Evolutionary conservation across 64 coral and sea anemone species (phyloP).

Genomic region (Stichodactyla helianthus): DNA sequence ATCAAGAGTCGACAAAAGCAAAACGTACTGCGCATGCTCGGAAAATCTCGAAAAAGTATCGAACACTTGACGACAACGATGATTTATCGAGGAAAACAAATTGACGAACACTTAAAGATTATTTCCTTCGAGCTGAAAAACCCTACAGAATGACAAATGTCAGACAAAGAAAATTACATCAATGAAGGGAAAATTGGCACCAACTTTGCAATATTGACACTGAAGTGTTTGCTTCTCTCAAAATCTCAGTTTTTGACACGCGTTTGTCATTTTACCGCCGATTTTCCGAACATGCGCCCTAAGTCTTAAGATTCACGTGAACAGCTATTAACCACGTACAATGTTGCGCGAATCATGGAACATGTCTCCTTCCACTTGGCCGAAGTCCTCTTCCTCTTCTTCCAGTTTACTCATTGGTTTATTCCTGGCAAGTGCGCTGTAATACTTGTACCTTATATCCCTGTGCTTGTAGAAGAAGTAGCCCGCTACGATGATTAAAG

Average conservation of each 20-base stretch:
- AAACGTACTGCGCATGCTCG: background rate
- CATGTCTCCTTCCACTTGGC: constrained; percentile 15
- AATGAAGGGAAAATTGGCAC: too few relatives aligned
- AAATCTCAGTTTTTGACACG: too few relatives aligned
- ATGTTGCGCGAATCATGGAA: constrained; percentile 16
- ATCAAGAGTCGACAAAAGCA: background rate
- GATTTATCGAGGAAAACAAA: background rate
- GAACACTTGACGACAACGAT: background rate
- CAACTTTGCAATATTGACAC: too few relatives aligned
- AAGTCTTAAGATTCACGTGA: background rate
- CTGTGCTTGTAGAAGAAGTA: constrained; percentile 85
- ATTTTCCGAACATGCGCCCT: background rate
- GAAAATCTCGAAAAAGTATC: background rate
- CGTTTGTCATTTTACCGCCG: background rate
- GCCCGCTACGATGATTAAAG: constrained; percentile 39
- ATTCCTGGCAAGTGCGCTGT: constrained; percentile 46
- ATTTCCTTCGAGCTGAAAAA: too few relatives aligned
- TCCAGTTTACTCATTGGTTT: constrained; percentile 82
- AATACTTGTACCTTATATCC: constrained; percentile 56
- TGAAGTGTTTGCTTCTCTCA: too few relatives aligned
- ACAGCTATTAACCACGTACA: background rate
- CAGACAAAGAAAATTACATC: too few relatives aligned
- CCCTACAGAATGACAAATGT: too few relatives aligned
- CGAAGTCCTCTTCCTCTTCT: constrained; percentile 74
- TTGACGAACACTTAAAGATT: background rate